These are phyloP conservation scores for Candidula unifasciata DNA, from an alignment of 2,888 invertebrate genomes.

Conservation along the genomic window DNA sequence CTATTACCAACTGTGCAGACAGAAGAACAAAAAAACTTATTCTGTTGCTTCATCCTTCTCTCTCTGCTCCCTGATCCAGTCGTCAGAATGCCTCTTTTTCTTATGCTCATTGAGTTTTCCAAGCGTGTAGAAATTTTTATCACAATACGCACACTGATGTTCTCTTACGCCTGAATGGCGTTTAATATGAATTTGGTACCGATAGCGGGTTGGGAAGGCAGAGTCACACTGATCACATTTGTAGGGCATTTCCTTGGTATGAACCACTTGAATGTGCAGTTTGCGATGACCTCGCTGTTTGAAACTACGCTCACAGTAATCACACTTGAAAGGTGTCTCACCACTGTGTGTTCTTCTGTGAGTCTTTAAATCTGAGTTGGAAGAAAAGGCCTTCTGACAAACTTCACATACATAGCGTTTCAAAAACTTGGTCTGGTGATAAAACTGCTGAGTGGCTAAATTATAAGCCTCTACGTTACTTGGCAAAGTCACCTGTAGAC, in stretches of 20 bases:
- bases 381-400: constrained; percentile 53
- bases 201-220: constrained; percentile 55
- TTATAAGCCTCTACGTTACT: constrained; percentile 53
- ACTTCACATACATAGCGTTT: constrained; percentile 54
- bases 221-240: constrained; percentile 53
- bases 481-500: neutral
- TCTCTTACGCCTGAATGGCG: constrained; percentile 53
- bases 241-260: constrained; percentile 56
- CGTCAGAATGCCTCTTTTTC: constrained; percentile 48
- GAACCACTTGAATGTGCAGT: constrained; percentile 55
- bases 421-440: constrained; percentile 45
- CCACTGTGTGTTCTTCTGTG: constrained; percentile 57
- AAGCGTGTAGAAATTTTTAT: constrained; percentile 52
- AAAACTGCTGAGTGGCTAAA: constrained; percentile 46
- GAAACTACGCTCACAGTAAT: constrained; percentile 55
- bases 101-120: constrained; percentile 57
- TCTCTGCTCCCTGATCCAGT: constrained; percentile 34
- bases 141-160: constrained; percentile 51
- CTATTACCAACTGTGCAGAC: neutral
- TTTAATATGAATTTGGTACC: constrained; percentile 55
- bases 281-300: constrained; percentile 56
- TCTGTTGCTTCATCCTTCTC: neutral
- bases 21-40: neutral
- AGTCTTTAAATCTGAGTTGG: constrained; percentile 55
- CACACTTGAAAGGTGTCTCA: constrained; percentile 56